Evolutionary conservation across 2,113 vertebrate genomes (phyloP).

Genomic region (Morone saxatilis): DNA sequence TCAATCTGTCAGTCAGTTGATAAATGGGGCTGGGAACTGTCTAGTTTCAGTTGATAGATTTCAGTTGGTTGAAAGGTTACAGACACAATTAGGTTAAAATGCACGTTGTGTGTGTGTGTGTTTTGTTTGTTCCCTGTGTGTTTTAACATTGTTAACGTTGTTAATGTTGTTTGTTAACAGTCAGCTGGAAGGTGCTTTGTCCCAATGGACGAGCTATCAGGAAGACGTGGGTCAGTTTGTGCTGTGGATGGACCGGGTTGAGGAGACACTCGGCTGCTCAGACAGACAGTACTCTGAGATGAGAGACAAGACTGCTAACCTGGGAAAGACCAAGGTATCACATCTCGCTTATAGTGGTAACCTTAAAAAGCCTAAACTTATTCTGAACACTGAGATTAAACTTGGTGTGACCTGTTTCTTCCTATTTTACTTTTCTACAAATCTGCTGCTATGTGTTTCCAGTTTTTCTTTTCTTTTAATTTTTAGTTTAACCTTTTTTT

Average conservation of each 20-base stretch:
- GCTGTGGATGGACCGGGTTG: constrained; percentile 93
- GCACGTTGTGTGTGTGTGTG: constrained; percentile 7
- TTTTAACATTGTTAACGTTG: constrained; percentile 7
- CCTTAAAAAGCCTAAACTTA: neutral
- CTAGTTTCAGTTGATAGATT: constrained; percentile 59
- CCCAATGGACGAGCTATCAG: constrained; percentile 98
- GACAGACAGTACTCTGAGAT: constrained; percentile 91
- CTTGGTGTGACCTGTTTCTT: neutral
- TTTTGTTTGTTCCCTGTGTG: neutral
- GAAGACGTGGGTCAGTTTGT: constrained; percentile 95
- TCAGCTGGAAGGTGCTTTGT: constrained; percentile 95
- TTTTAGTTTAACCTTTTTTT: neutral
- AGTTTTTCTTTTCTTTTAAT: neutral
- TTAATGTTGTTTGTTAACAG: constrained; percentile 81
- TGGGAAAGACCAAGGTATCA: constrained; percentile 93
- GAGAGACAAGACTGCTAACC: constrained; percentile 91
- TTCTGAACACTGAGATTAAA: neutral
- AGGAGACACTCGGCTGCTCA: constrained; percentile 87
- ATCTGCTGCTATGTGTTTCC: neutral
- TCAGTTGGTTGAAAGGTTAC: constrained; percentile 53
- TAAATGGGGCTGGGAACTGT: constrained; percentile 39
- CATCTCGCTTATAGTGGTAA: neutral
- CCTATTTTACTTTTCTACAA: neutral
- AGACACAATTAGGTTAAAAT: constrained; percentile 34
- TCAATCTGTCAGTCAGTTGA: constrained; percentile 35